phyloP scores from a whole-genome alignment of 2,797 vertebrate genomes.

The Acridotheres tristis region DNA sequence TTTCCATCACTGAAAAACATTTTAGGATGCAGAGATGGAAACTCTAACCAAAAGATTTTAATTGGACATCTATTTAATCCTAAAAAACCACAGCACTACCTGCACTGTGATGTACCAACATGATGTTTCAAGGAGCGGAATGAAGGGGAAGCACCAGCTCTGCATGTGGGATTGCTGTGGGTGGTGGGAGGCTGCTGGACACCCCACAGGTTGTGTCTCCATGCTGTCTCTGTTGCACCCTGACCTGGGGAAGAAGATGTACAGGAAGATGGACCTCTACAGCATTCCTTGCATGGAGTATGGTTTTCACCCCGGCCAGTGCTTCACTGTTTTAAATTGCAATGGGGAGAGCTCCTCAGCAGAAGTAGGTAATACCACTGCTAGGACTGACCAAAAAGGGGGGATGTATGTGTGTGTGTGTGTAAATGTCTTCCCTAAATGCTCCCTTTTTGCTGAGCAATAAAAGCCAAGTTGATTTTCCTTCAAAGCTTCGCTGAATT shows the following conservation, averaged over 20 bases:
- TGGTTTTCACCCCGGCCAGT: neutral
- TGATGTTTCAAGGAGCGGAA: neutral
- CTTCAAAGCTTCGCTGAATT: neutral
- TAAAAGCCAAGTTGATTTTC: neutral
- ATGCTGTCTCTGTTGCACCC: neutral
- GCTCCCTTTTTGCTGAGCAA: neutral
- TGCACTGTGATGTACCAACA: neutral
- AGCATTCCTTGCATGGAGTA: neutral
- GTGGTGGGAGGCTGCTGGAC: neutral
- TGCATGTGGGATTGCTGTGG: neutral
- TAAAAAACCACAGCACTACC: neutral
- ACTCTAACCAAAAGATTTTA: neutral
- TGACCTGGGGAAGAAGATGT: neutral
- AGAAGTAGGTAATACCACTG: neutral
- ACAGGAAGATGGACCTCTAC: neutral
- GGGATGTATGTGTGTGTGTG: neutral
- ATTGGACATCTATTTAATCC: neutral
- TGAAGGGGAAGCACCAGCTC: neutral
- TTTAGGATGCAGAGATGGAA: neutral
- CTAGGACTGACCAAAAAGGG: neutral
- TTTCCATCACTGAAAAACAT: neutral
- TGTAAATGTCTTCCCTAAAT: neutral
- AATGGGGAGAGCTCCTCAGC: fast-evolving
- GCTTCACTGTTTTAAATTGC: neutral
- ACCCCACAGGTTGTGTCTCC: neutral